Evolutionary conservation across 2,888 invertebrate genomes (phyloP), one percentile per base, ranked within the genome.

Genomic region (Tinea trinotella): DNA sequence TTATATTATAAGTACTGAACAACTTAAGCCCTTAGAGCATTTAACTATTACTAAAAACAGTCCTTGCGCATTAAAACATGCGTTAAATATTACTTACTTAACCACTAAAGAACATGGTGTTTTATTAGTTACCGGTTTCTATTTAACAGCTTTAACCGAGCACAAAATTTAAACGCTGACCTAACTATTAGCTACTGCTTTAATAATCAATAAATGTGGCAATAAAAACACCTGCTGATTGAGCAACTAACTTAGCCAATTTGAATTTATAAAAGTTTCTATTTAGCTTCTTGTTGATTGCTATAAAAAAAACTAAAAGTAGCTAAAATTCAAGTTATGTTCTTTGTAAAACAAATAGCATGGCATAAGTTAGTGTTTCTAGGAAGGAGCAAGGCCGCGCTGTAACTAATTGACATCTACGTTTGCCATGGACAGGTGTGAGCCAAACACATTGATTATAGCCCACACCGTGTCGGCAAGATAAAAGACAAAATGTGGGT

Each of bases 351-450:
- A 30, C 3, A 4, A 30, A 30, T 30, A 10, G 2, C n/a, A 4
- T 7, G 30, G 30, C 30, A 30, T 30, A 30, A 10, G 30, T 4
- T 30, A 30, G 30, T 7, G n/a, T 30, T 40, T 48, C 48, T 48
- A 18, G 20, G 48, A 48, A 48, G 48, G 48, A 48, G n/a, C 48
- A 48, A 48, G 48, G 48, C 19, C 48, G 19, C 17, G 7, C 4
- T 48, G 19, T 18, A 48, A 19, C n/a, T 20, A 48, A 19, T 17
- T 9, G 15, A 17, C 4, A 15, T 40, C 35, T 13, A 40, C 13
- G 6, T 12, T 2, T 40, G n/a, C 13, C 30, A 30, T 30, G 40
- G 40, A 15, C 40, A 40, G 40, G 40, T 40, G 40, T 40, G 40
- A 40, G 40, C 30, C 30, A 30, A 30, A 30, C 40, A 40, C 40